phyloP scores from a whole-genome alignment of 2,888 invertebrate genomes.

The Prosapia bicincta region DNA sequence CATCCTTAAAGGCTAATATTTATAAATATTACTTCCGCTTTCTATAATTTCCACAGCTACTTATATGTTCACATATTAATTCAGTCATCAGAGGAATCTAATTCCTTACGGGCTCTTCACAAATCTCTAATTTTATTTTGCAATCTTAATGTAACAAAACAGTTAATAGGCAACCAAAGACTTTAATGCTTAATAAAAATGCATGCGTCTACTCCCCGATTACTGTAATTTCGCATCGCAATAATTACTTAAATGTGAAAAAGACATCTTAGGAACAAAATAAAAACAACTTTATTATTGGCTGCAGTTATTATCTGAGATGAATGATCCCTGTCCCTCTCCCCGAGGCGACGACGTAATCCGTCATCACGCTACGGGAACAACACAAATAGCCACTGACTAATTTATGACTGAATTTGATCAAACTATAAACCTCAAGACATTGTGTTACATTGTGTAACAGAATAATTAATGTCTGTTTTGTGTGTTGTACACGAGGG shows the following conservation, averaged over 20 bases:
- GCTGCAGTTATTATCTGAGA: neutral
- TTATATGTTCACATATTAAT: too few relatives aligned
- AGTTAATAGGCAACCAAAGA: neutral
- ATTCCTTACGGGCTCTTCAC: too few relatives aligned
- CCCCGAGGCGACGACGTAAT: neutral
- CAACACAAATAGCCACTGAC: slow-evolving; percentile 2
- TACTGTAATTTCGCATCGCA: neutral
- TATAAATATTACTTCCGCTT: too few relatives aligned
- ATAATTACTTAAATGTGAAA: neutral
- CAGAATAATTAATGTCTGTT: neutral
- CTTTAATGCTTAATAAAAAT: neutral
- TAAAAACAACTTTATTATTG: neutral
- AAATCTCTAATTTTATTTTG: neutral
- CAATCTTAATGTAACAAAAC: neutral
- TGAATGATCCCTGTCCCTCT: neutral
- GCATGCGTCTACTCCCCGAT: neutral
- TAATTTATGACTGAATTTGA: slow-evolving; percentile 2
- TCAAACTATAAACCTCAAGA: neutral
- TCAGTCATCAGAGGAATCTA: too few relatives aligned
- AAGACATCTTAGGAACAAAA: neutral
- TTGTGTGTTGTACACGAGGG: neutral
- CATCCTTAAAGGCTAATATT: too few relatives aligned
- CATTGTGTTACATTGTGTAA: neutral
- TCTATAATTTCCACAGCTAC: too few relatives aligned
- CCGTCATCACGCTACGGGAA: neutral